A percentile compares a stretch with the other conserved stretches of the same genome.
These are phyloP conservation scores for Sipha maydis DNA, from an alignment of 2,888 invertebrate genomes.

Conservation along the genomic window DNA sequence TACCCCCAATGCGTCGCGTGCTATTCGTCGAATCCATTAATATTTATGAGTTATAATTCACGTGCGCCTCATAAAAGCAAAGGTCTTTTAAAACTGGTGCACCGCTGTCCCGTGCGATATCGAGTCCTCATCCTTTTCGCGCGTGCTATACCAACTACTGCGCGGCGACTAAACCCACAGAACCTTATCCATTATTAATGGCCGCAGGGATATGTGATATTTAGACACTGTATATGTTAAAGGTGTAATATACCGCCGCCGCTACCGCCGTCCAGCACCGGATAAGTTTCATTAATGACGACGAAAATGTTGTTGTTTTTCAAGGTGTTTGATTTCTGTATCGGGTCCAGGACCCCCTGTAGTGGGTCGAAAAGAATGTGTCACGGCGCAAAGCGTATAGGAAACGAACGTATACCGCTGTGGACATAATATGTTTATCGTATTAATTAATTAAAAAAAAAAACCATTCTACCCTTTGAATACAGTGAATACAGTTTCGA, in stretches of 20 bases:
- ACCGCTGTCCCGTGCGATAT: constrained; percentile 32
- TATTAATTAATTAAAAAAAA: no score
- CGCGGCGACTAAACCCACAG: constrained; percentile 24
- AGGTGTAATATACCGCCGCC: not conserved
- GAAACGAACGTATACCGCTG: not conserved
- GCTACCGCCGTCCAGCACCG: not conserved
- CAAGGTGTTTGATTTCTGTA: constrained; percentile 42
- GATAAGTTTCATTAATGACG: constrained; percentile 49
- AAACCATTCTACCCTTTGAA: no score
- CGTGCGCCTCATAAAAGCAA: constrained; percentile 53
- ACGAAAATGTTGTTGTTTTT: not conserved
- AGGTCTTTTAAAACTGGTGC: constrained; percentile 53
- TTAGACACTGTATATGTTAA: constrained; percentile 39
- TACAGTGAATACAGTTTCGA: no score
- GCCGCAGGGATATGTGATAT: constrained; percentile 47
- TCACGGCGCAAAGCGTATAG: not conserved
- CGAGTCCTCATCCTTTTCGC: constrained; percentile 49
- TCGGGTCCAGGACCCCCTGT: not conserved
- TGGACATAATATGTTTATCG: not conserved
- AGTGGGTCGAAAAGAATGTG: not conserved
- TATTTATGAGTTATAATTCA: constrained; percentile 62
- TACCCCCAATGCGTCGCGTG: constrained; percentile 8
- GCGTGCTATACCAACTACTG: not conserved
- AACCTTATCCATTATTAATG: constrained; percentile 59
- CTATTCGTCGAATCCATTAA: constrained; percentile 56